Evolutionary conservation across 2,888 invertebrate genomes (phyloP), one percentile per base, ranked within the genome.

Genomic region (Flexamia atlantica): DNA sequence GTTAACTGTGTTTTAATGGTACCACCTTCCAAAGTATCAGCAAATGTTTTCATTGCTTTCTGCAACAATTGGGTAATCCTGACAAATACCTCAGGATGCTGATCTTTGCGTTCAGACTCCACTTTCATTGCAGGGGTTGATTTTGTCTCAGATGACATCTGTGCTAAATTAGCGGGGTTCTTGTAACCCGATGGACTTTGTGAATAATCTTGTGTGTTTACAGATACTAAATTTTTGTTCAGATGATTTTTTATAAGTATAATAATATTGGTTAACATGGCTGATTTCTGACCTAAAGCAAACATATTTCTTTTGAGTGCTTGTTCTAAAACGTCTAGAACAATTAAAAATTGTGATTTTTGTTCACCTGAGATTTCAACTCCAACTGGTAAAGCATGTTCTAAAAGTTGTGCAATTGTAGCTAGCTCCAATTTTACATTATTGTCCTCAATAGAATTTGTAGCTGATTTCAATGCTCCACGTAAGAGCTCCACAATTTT

Each of bases 251-350:
- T 64, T n/a, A 64, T 28, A 30, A 64, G 17, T 9, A 30, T 3
- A 14, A 64, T 64, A 30, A 64, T 17, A 64, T 4, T 64, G 28
- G 17, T 28, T 14, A 64, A 64, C 5, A 30, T 9, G 14, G 3
- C 20, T 20, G 64, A 14, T 25, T 28, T 12, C 28, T 64, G 25
- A 3, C 64, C 64, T 20, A 64, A 64, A 17, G 30, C 2, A 28
- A 30, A 28, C 1, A 17, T 25, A 17, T 64, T 64, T 30, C 64
- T 64, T 30, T 64, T 28, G 28, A 64, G 17, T 20, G 64, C 28
- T 28, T 64, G 64, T 64, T 64, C 28, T 17, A 64, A 64, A 1
- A 64, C 64, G 30, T 64, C 64, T 28, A 64, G 14, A 28, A 64
- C 28, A 64, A 28, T 64, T 28, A 30, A 25, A 64, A 64, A 64